Evolutionary conservation across 2,113 vertebrate species (phyloP).

Genomic region (Philantomba maxwellii): DNA sequence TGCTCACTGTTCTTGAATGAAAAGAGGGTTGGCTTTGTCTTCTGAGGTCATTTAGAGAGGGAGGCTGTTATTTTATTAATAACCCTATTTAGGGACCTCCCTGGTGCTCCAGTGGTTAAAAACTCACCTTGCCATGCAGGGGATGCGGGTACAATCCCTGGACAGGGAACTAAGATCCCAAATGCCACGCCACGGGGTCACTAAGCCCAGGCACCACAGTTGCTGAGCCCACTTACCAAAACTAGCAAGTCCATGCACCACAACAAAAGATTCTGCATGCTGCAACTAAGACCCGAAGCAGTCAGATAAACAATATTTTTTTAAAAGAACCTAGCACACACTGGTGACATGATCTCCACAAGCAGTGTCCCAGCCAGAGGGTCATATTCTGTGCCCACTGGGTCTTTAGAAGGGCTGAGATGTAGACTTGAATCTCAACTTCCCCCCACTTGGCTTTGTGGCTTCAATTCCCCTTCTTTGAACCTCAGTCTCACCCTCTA

Average conservation of each 20-base stretch:
- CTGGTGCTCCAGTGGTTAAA: neutral
- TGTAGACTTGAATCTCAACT: no score
- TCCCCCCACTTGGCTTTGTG: neutral
- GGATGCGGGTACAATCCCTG: neutral
- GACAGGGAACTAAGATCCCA: neutral
- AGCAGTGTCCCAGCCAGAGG: neutral
- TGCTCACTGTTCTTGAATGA: neutral
- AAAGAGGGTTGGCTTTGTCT: neutral
- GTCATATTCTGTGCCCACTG: accelerated
- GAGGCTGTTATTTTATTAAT: neutral
- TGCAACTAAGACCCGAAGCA: neutral
- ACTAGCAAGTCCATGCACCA: neutral
- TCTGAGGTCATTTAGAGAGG: neutral
- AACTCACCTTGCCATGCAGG: neutral
- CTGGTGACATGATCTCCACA: neutral
- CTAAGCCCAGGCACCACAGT: neutral
- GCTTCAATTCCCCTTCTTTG: neutral
- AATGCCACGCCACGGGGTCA: accelerated
- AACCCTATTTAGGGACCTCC: neutral
- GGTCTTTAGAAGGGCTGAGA: neutral
- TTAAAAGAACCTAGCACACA: neutral
- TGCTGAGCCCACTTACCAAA: neutral
- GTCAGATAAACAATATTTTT: neutral
- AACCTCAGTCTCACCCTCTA: neutral
- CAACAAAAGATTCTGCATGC: neutral